phyloP scores from a whole-genome alignment of 2,888 invertebrate species.

The Dexiosoma caninum region DNA sequence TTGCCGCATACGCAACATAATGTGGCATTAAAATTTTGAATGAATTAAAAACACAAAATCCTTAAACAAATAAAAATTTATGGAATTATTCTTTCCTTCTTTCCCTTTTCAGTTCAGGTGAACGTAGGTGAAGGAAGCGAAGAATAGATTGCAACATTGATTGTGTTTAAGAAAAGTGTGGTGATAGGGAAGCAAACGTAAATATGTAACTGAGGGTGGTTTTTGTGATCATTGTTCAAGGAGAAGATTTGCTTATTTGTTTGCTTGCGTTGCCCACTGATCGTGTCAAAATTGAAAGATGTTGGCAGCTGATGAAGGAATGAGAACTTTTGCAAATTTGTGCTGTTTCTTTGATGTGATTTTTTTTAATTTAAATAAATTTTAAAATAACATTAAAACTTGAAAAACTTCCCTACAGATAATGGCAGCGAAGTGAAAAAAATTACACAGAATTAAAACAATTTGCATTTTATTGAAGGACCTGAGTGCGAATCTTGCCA shows the following conservation, averaged over 20 bases:
- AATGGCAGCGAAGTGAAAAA: too few relatives aligned
- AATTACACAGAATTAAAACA: too few relatives aligned
- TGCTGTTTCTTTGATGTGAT: too few relatives aligned
- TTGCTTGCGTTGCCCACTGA: constrained; percentile 5
- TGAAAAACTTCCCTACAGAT: too few relatives aligned
- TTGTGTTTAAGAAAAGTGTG: background rate
- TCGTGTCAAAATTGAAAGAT: constrained; percentile 36
- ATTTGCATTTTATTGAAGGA: too few relatives aligned
- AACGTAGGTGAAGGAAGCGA: constrained; percentile 15
- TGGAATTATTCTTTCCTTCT: background rate
- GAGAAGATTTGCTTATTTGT: constrained; percentile 2
- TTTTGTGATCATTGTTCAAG: background rate
- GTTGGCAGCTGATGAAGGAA: constrained; percentile 6
- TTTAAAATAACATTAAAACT: too few relatives aligned
- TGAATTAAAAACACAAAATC: constrained; percentile 45
- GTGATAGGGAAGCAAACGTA: background rate
- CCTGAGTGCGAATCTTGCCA: too few relatives aligned
- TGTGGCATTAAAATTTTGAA: constrained; percentile 28
- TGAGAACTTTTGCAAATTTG: background rate
- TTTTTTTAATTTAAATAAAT: too few relatives aligned
- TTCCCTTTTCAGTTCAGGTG: constrained; percentile 42
- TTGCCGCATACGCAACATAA: constrained; percentile 18
- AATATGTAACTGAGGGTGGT: constrained; percentile 35
- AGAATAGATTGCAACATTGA: constrained; percentile 1
- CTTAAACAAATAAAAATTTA: constrained; percentile 46